Base-by-base conservation (phyloP, 2,113 vertebrate genomes). In the Xiphias gladius region DNA sequence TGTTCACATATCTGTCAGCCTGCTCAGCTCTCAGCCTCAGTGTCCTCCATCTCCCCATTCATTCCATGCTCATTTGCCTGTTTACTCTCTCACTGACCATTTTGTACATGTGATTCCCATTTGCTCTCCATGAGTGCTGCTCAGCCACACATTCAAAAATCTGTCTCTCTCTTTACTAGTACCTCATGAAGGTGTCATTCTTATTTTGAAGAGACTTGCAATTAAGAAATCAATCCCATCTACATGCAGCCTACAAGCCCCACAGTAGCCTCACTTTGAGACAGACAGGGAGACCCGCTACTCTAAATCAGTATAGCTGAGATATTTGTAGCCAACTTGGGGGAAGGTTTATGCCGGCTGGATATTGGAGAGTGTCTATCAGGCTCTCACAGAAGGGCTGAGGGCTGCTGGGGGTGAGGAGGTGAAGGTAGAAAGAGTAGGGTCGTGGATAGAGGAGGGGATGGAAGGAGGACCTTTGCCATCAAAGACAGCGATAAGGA, bases 241-340 rank as follows among this genome's bases (percentile, higher is more conserved):
- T 84, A 55, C 90, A 86, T 74, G 86, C 85, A 81, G 91, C 90
- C 92, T 80, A 71, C 65, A 52, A 77, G 82, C 79, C 50, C 30
- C 87, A 91, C 89, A 88, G 80, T 73, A 7, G 92, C 90, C 90
- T 89, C 67, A 43, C 54, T 65, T 22, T 24, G 73, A 74, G 84
- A 68, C 35, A 75, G 83, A 79, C 65, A 2, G 64, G 58, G 52
- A 67, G 66, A 63, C 30, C 58, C 48, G 87, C 89, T 80, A 84
- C 91, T 86, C 93, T 96, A 96, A 96, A 96, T 96, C 96, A 95
- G 87, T 92, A 94, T 92, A 92, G 90, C 93, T 94, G 92, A 94
- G 93, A 95, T 96, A 96, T 95, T 95, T 95, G 94, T 92, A 92
- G 93, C 93, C 89, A 87, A 93, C 94, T 93, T 90, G 88, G 87